Percentiles rank a stretch among this genome's conserved stretches.
These are phyloP conservation scores for Phrynocephalus forsythii DNA, from an alignment of 2,797 vertebrate genomes.

Conservation along the genomic window DNA sequence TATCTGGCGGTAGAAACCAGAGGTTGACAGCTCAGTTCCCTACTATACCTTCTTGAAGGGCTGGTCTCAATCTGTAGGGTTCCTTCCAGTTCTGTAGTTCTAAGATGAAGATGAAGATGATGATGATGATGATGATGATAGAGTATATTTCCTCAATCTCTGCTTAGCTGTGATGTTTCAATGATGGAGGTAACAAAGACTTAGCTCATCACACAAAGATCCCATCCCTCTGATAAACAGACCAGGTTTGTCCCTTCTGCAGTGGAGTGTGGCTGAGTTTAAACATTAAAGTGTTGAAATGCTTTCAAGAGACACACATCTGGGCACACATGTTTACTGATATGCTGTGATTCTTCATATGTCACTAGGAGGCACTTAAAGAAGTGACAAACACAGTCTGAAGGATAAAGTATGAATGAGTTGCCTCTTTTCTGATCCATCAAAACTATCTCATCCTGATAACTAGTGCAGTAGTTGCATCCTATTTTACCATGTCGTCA, in stretches of 20 bases:
- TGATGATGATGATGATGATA: too few species aligned
- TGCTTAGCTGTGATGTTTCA: not conserved
- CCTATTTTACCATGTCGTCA: not conserved
- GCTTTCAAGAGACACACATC: not conserved
- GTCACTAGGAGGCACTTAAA: not conserved
- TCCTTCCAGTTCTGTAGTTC: too few species aligned
- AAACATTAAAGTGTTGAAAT: not conserved
- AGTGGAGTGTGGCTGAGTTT: not conserved
- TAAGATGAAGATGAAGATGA: too few species aligned
- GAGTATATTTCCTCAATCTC: not conserved
- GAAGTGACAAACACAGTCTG: not conserved
- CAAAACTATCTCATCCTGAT: not conserved
- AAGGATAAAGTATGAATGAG: not conserved
- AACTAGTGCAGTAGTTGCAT: too few species aligned
- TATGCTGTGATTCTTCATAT: not conserved
- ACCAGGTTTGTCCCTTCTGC: not conserved
- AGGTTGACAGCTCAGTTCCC: too few species aligned
- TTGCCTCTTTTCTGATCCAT: not conserved
- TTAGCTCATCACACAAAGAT: not conserved
- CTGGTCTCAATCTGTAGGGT: too few species aligned
- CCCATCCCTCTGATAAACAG: not conserved
- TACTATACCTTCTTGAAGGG: too few species aligned
- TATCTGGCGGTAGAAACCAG: too few species aligned
- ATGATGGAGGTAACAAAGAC: too few species aligned
- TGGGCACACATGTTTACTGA: not conserved